Conservation (phyloP, 2,888 invertebrate genomes). For the Perdita meconis region DNA sequence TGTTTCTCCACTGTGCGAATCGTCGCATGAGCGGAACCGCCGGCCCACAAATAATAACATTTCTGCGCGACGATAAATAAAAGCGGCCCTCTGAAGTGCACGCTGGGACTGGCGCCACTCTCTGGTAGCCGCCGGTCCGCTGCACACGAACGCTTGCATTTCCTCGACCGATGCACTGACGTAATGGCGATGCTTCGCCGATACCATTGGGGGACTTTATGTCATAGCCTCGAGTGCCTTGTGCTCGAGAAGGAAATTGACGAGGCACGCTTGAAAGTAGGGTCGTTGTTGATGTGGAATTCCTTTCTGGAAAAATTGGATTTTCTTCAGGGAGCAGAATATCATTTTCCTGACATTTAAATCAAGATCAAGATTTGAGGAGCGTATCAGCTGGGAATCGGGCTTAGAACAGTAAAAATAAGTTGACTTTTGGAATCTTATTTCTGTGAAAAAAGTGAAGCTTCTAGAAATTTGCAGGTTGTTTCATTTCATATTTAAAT, state of each 20-base stretch:
- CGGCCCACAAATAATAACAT: slow-evolving; percentile 74
- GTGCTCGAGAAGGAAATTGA: slow-evolving; percentile 33
- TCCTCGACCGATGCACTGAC: slow-evolving; percentile 43
- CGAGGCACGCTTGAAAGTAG: neutral
- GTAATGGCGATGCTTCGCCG: slow-evolving; percentile 46
- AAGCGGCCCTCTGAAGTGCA: slow-evolving; percentile 43
- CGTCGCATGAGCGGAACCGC: too few relatives aligned
- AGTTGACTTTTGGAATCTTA: too few relatives aligned
- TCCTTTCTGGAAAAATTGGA: too few relatives aligned
- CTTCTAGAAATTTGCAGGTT: too few relatives aligned
- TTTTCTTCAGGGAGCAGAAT: too few relatives aligned
- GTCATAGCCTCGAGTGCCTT: slow-evolving; percentile 30
- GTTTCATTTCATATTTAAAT: too few relatives aligned
- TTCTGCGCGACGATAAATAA: slow-evolving; percentile 71
- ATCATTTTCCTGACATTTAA: too few relatives aligned
- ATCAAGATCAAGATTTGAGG: too few relatives aligned
- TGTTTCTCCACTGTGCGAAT: slow-evolving; percentile 76
- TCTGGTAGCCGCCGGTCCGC: neutral
- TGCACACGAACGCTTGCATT: slow-evolving; percentile 31
- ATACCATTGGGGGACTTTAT: slow-evolving; percentile 41
- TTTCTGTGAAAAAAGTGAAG: too few relatives aligned
- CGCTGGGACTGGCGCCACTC: slow-evolving; percentile 65
- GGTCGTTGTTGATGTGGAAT: too few relatives aligned
- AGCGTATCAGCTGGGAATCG: too few relatives aligned
- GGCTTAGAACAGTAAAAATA: too few relatives aligned